Evolutionary conservation across 2,797 vertebrate species (phyloP).

Genomic region (Lerista edwardsae): DNA sequence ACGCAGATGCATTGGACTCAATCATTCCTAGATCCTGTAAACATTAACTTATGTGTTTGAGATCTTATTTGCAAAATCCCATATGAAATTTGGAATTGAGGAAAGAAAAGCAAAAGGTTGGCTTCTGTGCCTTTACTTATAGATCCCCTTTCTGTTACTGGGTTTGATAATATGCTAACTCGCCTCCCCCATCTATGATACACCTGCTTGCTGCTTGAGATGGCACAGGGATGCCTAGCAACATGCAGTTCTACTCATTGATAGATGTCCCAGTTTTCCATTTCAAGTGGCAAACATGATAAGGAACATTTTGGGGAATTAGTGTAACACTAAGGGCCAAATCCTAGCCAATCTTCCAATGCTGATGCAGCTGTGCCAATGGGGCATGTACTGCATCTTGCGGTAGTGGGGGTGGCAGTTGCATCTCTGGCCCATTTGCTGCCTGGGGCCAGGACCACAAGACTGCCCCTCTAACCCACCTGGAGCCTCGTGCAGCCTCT

Average conservation of each 20-base stretch:
- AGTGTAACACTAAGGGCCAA: background rate
- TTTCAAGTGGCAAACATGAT: background rate
- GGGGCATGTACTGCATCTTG: no score
- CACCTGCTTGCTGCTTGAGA: background rate
- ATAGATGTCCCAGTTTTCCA: background rate
- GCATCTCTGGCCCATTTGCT: no score
- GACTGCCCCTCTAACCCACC: no score
- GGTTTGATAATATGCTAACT: background rate
- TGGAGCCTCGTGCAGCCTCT: no score
- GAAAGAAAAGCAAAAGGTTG: background rate
- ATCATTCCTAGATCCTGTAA: background rate
- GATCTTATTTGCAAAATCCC: background rate
- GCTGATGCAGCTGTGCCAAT: no score
- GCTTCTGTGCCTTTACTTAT: background rate
- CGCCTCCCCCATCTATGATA: background rate
- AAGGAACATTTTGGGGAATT: background rate
- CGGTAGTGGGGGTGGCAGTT: no score
- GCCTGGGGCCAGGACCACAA: no score
- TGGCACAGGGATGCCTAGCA: background rate
- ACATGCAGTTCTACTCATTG: background rate
- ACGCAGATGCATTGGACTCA: background rate
- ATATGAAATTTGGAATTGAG: background rate
- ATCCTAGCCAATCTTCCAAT: no score
- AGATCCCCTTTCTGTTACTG: background rate
- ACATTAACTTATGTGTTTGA: background rate